Evolutionary conservation across 2,797 vertebrate genomes (phyloP).

Genomic region (Cirrhinus mrigala): DNA sequence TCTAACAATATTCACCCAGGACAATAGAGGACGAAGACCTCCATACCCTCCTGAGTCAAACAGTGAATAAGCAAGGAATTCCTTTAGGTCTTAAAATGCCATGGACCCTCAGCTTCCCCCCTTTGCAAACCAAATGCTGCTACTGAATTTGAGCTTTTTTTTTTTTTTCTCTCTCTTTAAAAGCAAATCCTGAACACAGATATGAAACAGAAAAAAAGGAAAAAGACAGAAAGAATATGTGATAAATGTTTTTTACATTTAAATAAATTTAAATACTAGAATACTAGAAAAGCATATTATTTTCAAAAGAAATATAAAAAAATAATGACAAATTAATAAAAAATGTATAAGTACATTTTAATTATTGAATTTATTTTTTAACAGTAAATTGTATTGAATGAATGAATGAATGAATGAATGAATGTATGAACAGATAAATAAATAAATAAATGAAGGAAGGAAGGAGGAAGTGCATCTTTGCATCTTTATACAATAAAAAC

Average conservation of each 20-base stretch:
- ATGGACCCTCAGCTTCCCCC: neutral
- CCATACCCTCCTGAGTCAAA: slow-evolving; percentile 69
- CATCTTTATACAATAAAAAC: too few species aligned
- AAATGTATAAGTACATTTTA: neutral
- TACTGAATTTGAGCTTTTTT: neutral
- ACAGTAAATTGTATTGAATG: neutral
- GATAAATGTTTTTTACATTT: neutral
- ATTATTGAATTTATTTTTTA: neutral
- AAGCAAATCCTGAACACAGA: neutral
- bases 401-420: too few species aligned
- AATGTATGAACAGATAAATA: too few species aligned
- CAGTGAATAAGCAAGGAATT: slow-evolving; percentile 77
- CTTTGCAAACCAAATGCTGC: neutral
- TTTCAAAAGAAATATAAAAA: too few species aligned
- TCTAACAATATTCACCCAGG: slow-evolving; percentile 74
- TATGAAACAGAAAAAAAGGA: neutral
- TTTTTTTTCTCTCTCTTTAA: too few species aligned
- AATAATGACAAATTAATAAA: neutral
- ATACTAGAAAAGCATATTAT: neutral
- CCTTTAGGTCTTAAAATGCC: slow-evolving; percentile 70
- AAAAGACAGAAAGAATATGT: neutral
- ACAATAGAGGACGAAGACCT: slow-evolving; percentile 76
- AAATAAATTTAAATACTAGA: neutral
- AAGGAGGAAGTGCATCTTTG: too few species aligned
- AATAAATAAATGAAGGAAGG: too few species aligned